Evolutionary conservation across 2,888 invertebrate genomes (phyloP).

Genomic region (Macrosoma leucophasiata): DNA sequence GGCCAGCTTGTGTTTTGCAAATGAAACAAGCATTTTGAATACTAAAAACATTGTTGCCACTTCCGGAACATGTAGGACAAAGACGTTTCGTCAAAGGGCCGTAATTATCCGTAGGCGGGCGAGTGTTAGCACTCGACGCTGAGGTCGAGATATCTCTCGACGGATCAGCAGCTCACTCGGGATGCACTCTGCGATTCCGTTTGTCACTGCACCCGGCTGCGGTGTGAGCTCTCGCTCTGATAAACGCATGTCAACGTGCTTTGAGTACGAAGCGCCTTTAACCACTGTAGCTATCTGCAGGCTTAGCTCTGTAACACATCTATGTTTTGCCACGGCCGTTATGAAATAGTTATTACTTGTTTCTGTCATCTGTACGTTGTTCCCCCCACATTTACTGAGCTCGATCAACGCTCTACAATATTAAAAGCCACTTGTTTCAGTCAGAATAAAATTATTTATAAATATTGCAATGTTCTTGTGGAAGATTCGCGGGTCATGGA

Average conservation of each 20-base stretch:
- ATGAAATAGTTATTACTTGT: conserved; percentile 14
- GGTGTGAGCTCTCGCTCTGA: conserved; percentile 63
- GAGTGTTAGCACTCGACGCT: conserved; percentile 66
- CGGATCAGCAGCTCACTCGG: conserved; percentile 71
- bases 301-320: conserved; percentile 30
- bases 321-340: conserved; percentile 16
- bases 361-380: conserved; percentile 5
- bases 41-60: conserved; percentile 47
- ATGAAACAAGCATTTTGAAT: conserved; percentile 14
- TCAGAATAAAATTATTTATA: no score
- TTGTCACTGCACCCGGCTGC: conserved; percentile 64
- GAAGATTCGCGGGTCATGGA: no score
- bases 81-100: conserved; percentile 61
- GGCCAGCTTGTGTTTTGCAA: conserved; percentile 10
- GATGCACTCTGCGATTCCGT: conserved; percentile 72
- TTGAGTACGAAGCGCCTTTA: conserved; percentile 56
- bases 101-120: conserved; percentile 67
- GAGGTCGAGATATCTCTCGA: conserved; percentile 69
- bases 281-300: conserved; percentile 42
- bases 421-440: no score
- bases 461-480: no score
- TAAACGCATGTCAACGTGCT: conserved; percentile 70
- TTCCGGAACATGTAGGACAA: conserved; percentile 47
- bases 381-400: no score
- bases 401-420: no score